A percentile compares a stretch with the other conserved stretches of the same genome.
Conservation (phyloP, 2,888 invertebrate genomes). For the Cancer borealis region DNA sequence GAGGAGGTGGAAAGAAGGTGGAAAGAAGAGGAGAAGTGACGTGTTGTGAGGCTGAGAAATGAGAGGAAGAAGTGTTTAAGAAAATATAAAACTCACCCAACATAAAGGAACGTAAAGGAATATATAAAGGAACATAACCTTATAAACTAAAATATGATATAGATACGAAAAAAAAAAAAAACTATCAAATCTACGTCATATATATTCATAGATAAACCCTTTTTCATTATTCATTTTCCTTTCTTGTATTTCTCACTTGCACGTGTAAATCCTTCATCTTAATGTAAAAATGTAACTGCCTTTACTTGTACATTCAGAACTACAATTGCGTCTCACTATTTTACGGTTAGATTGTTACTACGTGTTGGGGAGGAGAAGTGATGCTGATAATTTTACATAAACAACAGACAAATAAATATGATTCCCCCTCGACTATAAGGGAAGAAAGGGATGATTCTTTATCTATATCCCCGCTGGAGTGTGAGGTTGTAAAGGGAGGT, state of each 20-base stretch:
- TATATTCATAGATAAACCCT: no score
- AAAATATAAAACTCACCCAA: background rate
- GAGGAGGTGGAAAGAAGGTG: background rate
- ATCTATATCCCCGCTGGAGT: background rate
- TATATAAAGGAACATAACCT: background rate
- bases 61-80: background rate
- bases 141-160: no score
- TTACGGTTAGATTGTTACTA: background rate
- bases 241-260: background rate
- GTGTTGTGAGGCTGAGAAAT: no score
- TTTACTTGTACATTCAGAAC: background rate
- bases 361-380: background rate
- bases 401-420: background rate
- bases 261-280: background rate
- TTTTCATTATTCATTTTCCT: background rate
- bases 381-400: background rate
- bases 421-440: background rate
- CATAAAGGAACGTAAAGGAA: background rate
- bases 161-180: no score
- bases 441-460: background rate
- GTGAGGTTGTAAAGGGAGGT: constrained; percentile 9
- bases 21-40: constrained; percentile 7
- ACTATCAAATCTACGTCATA: no score
- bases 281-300: background rate
- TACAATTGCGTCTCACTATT: background rate